Evolutionary conservation across 1,140 invertebrate species (phyloP).

Genomic region (Phocides pigmalion): DNA sequence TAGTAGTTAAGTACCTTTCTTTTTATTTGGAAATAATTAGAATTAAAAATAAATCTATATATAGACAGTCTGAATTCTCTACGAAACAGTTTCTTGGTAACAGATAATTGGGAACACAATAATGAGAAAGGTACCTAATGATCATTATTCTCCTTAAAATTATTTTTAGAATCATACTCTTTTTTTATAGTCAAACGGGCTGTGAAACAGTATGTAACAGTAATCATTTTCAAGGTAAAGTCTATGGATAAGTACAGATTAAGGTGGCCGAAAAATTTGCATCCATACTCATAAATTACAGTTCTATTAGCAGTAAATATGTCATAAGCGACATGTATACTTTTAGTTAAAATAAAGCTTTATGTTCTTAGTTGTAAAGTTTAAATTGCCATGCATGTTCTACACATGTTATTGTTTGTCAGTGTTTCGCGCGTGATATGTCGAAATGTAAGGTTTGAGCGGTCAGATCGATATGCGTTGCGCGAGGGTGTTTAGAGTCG

Average conservation of each 20-base stretch:
- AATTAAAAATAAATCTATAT: too few species aligned
- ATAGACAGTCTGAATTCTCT: too few species aligned
- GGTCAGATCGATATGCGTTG: slow-evolving; percentile 81
- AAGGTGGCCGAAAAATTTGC: slow-evolving; percentile 22
- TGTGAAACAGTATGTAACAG: slow-evolving; percentile 29
- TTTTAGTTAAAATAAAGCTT: slow-evolving; percentile 40
- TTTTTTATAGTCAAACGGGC: neutral
- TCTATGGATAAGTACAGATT: neutral
- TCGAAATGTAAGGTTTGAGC: slow-evolving; percentile 81
- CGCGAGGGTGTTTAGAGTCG: slow-evolving; percentile 71
- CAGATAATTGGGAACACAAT: neutral
- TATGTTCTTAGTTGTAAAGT: slow-evolving; percentile 20
- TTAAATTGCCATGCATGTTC: slow-evolving; percentile 33
- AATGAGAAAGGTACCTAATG: neutral
- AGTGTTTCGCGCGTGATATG: slow-evolving; percentile 81
- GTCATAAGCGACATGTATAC: slow-evolving; percentile 37
- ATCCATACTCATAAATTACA: slow-evolving; percentile 64
- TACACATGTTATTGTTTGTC: slow-evolving; percentile 79
- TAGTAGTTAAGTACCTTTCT: too few species aligned
- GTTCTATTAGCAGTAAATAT: slow-evolving; percentile 29
- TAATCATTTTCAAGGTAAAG: neutral
- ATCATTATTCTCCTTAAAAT: slow-evolving; percentile 11
- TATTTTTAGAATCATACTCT: neutral
- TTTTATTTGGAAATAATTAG: too few species aligned
- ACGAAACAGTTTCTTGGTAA: too few species aligned